Evolutionary conservation across 2,113 vertebrate species (phyloP), one percentile per base, ranked within the genome.

Genomic region (Eulemur macaco): DNA sequence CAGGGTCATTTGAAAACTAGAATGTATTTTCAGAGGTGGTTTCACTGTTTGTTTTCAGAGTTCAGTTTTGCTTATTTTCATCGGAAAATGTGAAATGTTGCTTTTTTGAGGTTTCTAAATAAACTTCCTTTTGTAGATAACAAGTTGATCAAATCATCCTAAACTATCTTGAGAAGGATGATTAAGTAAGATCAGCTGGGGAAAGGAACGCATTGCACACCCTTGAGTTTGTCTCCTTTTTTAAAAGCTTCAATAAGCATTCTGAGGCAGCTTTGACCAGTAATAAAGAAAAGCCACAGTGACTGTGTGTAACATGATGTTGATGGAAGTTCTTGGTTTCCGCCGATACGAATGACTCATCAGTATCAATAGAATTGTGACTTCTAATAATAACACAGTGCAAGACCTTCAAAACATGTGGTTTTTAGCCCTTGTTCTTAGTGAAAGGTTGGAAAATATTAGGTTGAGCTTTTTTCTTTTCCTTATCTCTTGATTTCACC

Each of bases 371-470:
- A 98, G 98, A 98, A 95, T 98, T 98, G 98, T 98, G 98, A 98
- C 98, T 99, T 99, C 99, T 99, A 99, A 99, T 99, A 99, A 99
- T 99, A 99, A 98, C 98, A 98, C 96, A 96, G 97, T 98, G 97
- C 95, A 99, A 98, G 98, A 98, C 98, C 98, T 99, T 98, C 98
- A 98, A 98, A 98, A 98, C 6, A 45, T 98, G 98, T 98, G 98
- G 98, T 96, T 98, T 98, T 98, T 95, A 97, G 94, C 97, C 98
- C 95, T 96, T 91, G 94, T 96, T 98, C 92, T 97, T 96, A 98
- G 98, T 98, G 98, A 98, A 99, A 99, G 99, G 98, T 98, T 99
- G 99, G 99, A 99, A 99, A 99, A 98, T 98, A 97, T 99, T 98
- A 98, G 98, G 98, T 98, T 18, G 88, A 98, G 86, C 0, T 58